Percentiles rank a stretch among this genome's conserved stretches.
phyloP scores from a whole-genome alignment of 1,140 invertebrate species.

The Agrypnia vestita region DNA sequence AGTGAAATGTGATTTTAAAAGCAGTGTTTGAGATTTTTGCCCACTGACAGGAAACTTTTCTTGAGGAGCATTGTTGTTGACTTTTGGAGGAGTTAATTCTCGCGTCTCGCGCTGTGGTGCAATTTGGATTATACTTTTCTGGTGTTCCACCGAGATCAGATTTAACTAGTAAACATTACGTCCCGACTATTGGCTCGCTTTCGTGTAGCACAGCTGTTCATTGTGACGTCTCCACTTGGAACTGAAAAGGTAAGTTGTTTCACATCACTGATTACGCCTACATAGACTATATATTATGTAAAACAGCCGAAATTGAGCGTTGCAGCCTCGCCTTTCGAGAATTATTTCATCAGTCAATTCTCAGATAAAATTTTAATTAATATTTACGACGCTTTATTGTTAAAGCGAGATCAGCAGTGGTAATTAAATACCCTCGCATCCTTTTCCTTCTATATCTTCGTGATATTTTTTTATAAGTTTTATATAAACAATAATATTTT shows the following conservation, averaged over 20 bases:
- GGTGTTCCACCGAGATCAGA: constrained; percentile 4
- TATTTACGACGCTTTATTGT: too few species aligned
- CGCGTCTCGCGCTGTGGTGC: constrained; percentile 13
- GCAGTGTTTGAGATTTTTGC: constrained; percentile 29
- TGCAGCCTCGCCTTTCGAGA: too few species aligned
- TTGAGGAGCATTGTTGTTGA: constrained; percentile 28
- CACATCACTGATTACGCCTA: background rate
- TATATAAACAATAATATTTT: too few species aligned
- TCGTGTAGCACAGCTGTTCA: constrained; percentile 15
- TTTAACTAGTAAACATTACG: constrained; percentile 31
- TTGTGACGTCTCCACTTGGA: constrained; percentile 19
- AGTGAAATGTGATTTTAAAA: constrained; percentile 39
- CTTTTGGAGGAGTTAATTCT: constrained; percentile 27
- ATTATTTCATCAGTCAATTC: too few species aligned
- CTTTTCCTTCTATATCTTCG: too few species aligned
- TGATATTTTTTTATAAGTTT: too few species aligned
- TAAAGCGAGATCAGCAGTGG: too few species aligned
- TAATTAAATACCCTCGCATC: too few species aligned
- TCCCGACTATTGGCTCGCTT: constrained; percentile 18
- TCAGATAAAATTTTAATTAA: too few species aligned
- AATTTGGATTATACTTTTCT: constrained; percentile 22
- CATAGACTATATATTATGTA: too few species aligned
- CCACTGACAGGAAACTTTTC: constrained; percentile 42
- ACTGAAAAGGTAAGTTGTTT: constrained; percentile 30
- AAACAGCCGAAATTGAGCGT: too few species aligned